Conservation (phyloP, 1,140 invertebrate species). For the Polypedilum vanderplanki region DNA sequence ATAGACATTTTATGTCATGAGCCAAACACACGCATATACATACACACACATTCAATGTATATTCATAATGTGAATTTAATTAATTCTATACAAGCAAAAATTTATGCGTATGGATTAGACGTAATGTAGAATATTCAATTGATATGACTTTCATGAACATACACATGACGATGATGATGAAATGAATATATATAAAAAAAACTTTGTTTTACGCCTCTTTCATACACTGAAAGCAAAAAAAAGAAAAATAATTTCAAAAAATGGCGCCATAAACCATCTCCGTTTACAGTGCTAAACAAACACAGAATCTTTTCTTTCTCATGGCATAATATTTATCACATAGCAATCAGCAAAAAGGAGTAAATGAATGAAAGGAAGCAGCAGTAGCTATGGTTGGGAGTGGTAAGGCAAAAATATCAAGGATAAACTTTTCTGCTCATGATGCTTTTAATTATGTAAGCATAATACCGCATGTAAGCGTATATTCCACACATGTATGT, state of each 20-base stretch:
- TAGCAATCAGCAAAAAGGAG: too few relatives aligned
- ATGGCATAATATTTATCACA: too few relatives aligned
- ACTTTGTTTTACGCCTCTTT: background rate
- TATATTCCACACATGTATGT: background rate
- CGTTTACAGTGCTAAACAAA: too few relatives aligned
- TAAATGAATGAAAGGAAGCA: too few relatives aligned
- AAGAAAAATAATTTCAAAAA: too few relatives aligned
- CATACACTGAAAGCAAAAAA: too few relatives aligned
- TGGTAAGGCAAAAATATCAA: background rate
- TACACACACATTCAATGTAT: background rate
- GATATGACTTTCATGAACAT: conserved; percentile 2
- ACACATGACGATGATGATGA: too few relatives aligned
- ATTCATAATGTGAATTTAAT: conserved; percentile 7
- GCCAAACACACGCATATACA: background rate
- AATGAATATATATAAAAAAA: background rate
- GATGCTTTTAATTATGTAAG: conserved; percentile 18
- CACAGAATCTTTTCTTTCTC: too few relatives aligned
- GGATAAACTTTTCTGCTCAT: background rate
- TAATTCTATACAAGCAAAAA: conserved; percentile 12
- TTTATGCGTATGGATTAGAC: background rate
- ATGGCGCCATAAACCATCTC: too few relatives aligned
- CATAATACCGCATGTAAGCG: background rate
- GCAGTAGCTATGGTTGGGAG: background rate
- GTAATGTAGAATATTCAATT: conserved; percentile 4
- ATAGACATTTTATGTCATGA: too few relatives aligned